Evolutionary conservation across 1,140 invertebrate species (phyloP), one percentile per base, ranked within the genome.

Genomic region (Calliopsis andreniformis): DNA sequence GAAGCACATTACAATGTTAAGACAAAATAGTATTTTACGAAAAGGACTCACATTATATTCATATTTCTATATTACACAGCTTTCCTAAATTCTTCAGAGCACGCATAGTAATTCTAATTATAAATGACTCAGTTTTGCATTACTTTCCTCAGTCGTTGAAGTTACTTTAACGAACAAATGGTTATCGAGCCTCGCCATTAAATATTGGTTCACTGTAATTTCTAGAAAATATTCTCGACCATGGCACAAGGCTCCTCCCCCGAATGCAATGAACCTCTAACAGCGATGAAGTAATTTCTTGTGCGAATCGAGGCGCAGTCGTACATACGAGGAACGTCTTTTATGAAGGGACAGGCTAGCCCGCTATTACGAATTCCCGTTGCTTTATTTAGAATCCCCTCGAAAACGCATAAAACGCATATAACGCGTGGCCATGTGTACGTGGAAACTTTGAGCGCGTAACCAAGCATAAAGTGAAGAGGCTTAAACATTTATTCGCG

Each of bases 351-450:
- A 77, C 68, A 59, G 25, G 55, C 59, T 63, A 63, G 62, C 62
- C 59, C 62, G 67, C 23, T 30, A 68, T n/a, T 68, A 53, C 35
- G 69, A 80, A 80, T 84, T 84, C 73, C 49, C 58, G 43, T 39
- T 53, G 82, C 80, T 87, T 87, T 87, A 87, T 87, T 85, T 84
- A 85, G 84, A 85, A 79, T 76, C 78, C 80, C 76, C 87, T 88
- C 80, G 83, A 89, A 88, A 84, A 87, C 85, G 79, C 82, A 69
- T 89, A 87, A 86, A 89, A 88, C 70, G 68, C 32, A 45, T 66
- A 56, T 70, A 83, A 61, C 67, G 71, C 69, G 35, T 28, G 76
- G 84, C 84, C 86, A 87, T 79, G 79, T 87, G 86, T 77, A 83
- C 42, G 23, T 28, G 42, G 49, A 67, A 64, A 67, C 55, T 61